Percentiles rank a stretch among this genome's conserved stretches.
These are phyloP conservation scores for Athalia cordata DNA, from an alignment of 2,888 invertebrate species.

Conservation along the genomic window DNA sequence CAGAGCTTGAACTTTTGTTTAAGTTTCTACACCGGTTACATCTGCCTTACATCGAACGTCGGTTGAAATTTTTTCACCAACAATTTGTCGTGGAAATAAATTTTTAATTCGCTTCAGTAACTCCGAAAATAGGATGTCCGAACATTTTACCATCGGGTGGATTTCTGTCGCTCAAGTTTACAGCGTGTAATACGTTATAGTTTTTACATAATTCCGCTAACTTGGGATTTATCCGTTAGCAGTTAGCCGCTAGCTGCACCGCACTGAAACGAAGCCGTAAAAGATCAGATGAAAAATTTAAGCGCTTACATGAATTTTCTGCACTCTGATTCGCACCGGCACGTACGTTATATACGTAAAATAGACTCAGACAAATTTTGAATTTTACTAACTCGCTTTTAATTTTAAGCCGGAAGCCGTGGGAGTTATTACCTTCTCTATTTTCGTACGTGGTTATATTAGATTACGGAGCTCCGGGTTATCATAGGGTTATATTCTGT, in stretches of 20 bases:
- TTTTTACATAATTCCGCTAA: background rate
- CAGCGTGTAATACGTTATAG: too few species aligned
- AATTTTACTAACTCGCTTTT: slow-evolving; percentile 73
- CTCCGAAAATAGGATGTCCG: too few species aligned
- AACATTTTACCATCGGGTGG: too few species aligned
- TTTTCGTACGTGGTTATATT: slow-evolving; percentile 66
- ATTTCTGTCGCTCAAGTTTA: too few species aligned
- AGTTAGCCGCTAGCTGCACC: background rate
- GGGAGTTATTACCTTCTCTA: slow-evolving; percentile 71
- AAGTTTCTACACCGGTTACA: background rate
- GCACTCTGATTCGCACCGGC: background rate
- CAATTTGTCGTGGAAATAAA: too few species aligned
- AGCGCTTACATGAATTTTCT: slow-evolving; percentile 52
- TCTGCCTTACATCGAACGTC: background rate
- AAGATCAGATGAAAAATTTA: slow-evolving; percentile 73
- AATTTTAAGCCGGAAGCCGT: slow-evolving; percentile 74
- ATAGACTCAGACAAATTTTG: slow-evolving; percentile 67
- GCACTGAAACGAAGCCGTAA: slow-evolving; percentile 65
- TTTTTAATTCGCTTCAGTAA: too few species aligned
- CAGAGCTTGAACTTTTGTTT: background rate
- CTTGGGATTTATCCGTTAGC: background rate
- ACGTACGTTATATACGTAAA: slow-evolving; percentile 50
- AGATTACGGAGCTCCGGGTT: slow-evolving; percentile 63
- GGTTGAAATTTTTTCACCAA: too few species aligned
- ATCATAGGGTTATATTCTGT: slow-evolving; percentile 1